These are phyloP conservation scores for Prionailurus bengalensis DNA, from an alignment of 2,113 vertebrate species.

Conservation along the genomic window DNA sequence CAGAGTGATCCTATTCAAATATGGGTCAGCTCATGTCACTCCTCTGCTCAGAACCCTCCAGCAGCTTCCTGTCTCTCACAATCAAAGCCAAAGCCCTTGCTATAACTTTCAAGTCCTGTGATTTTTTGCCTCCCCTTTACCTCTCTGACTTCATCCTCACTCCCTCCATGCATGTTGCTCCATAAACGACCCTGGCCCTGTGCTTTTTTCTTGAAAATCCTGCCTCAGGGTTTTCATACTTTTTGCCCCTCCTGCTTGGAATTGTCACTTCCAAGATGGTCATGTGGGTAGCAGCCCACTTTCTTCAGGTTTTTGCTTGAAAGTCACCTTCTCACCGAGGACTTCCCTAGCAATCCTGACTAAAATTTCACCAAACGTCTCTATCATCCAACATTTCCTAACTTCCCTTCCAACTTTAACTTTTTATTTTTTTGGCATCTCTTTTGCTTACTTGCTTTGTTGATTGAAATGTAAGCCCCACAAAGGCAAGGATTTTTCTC, in stretches of 20 bases:
- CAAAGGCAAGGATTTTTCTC: neutral
- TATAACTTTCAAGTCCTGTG: neutral
- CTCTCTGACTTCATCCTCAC: neutral
- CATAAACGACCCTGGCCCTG: neutral
- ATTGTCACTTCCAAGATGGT: neutral
- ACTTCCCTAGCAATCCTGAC: neutral
- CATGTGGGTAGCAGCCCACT: neutral
- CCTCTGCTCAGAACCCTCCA: constrained; percentile 1
- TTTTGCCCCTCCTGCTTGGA: neutral
- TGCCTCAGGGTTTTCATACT: neutral
- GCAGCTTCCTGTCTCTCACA: neutral
- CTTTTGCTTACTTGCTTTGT: neutral
- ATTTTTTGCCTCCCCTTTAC: neutral
- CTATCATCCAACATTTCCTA: neutral
- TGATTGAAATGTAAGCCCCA: neutral
- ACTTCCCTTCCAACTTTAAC: neutral
- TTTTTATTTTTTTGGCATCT: neutral
- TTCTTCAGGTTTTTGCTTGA: neutral
- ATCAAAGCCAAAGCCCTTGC: neutral
- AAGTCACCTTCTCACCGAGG: neutral
- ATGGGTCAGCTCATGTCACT: neutral
- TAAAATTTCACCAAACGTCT: neutral
- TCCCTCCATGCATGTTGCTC: neutral
- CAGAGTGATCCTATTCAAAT: neutral
- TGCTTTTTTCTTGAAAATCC: neutral